Evolutionary conservation across 2,888 invertebrate genomes (phyloP), one percentile per base, ranked within the genome.

Genomic region (Hirtodrosophila histrioides): DNA sequence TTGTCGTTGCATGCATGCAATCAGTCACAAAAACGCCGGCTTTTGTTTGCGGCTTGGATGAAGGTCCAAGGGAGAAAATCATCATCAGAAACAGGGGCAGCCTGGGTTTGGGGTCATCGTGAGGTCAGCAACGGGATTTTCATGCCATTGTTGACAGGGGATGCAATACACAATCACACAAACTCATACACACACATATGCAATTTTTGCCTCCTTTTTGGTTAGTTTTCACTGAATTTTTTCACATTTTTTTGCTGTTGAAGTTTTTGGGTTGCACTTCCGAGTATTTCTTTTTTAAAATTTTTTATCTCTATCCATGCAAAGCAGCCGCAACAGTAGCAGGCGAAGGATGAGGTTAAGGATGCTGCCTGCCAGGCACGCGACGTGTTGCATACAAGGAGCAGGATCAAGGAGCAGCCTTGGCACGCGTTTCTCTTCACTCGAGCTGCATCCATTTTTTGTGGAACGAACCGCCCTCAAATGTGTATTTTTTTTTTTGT

Each of bases 81-180:
- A 77, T 81, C 63, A 66, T 51, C 35, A 53, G 53, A 33, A 67
- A 56, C 76, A 73, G 68, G 63, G 68, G 74, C 74, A 71, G 71
- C 61, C 63, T 43, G 70, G 76, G 75, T 72, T 88, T 87, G 89
- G 89, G 89, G 89, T 90, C 89, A 90, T 80, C 89, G 69, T 75
- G 79, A 85, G 89, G 89, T 90, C 89, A 90, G 88, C 90, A 90
- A 90, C 89, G 87, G 84, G 79, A 84, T 86, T 84, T 86, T 83
- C 68, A 23, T 86, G 74, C 84, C 69, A 78, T 87, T 83, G 83
- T 84, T 85, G 84, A 88, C 88, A 85, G 78, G 84, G 88, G 84
- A 85, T 85, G 84, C 86, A 60, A 54, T 57, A 65, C 36, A 75
- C 51, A 43, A 24, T 49, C 50, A 39, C 46, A 67, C 62, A 62